Conservation (phyloP, 2,797 vertebrate species). For the Erethizon dorsatum region DNA sequence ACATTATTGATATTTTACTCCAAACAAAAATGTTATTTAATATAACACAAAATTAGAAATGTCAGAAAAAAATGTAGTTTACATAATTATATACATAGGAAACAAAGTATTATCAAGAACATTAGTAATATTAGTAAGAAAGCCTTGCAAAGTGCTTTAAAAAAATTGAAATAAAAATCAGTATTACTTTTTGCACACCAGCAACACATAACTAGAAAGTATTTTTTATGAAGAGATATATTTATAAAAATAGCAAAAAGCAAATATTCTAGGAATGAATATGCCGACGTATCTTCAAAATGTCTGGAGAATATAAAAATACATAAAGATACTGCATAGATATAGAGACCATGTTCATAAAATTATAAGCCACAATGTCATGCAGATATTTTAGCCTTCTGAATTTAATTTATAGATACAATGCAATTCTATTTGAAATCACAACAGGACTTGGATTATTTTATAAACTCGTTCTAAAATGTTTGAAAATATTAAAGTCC, state of each 20-base stretch:
- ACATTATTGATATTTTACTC: background rate
- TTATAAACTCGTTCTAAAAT: background rate
- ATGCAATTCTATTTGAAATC: background rate
- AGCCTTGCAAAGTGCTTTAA: background rate
- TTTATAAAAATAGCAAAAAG: background rate
- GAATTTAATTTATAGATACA: background rate
- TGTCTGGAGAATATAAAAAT: background rate
- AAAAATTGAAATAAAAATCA: slow-evolving; percentile 22
- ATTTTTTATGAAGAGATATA: background rate
- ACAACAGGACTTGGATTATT: background rate
- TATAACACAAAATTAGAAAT: background rate
- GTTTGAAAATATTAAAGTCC: background rate
- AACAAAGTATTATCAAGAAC: background rate
- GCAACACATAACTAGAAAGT: background rate
- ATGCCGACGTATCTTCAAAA: background rate
- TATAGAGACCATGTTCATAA: background rate
- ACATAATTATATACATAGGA: background rate
- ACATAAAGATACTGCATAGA: background rate
- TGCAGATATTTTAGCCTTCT: background rate
- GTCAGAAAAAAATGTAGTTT: background rate
- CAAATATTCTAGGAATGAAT: slow-evolving; percentile 1
- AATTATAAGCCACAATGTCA: background rate
- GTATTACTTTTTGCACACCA: background rate
- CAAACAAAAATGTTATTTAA: background rate
- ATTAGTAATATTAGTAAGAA: background rate